Conservation (phyloP, 1,140 invertebrate species). For the Ceratosolen solmsi region DNA sequence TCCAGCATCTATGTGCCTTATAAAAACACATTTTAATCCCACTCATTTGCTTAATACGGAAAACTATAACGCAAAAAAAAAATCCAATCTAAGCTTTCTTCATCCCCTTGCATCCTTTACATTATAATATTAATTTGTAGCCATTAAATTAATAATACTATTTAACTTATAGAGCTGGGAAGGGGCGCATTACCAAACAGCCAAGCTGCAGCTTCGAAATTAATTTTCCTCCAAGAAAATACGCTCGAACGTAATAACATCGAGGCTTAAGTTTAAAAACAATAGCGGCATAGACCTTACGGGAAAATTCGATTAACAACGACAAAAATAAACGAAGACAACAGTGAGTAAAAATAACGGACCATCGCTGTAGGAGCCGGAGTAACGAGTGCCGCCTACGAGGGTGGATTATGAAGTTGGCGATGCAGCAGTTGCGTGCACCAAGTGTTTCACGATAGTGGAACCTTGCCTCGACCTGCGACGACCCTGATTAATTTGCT, state of each 20-base stretch:
- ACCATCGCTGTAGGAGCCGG: not conserved
- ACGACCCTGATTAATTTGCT: constrained; percentile 46
- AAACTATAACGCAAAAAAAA: too few relatives aligned
- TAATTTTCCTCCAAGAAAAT: constrained; percentile 4
- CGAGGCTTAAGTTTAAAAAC: constrained; percentile 15
- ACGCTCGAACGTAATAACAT: not conserved
- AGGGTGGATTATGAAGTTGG: constrained; percentile 48
- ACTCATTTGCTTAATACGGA: too few relatives aligned
- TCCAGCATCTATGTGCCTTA: too few relatives aligned
- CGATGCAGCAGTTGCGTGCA: constrained; percentile 38
- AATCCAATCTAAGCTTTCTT: too few relatives aligned
- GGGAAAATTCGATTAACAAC: constrained; percentile 39
- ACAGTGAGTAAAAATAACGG: constrained; percentile 28
- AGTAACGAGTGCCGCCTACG: constrained; percentile 2
- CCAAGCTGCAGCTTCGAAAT: not conserved
- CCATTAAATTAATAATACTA: too few relatives aligned
- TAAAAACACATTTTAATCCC: too few relatives aligned
- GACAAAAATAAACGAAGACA: constrained; percentile 22
- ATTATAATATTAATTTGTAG: too few relatives aligned
- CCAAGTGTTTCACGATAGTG: constrained; percentile 46
- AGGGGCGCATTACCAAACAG: not conserved
- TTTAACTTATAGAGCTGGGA: too few relatives aligned
- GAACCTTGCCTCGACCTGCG: constrained; percentile 13
- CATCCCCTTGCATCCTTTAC: too few relatives aligned
- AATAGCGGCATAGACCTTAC: not conserved